Percentiles rank a stretch among this genome's conserved stretches.
Conservation (phyloP, 2,888 invertebrate genomes). For the Salpingus planirostris region DNA sequence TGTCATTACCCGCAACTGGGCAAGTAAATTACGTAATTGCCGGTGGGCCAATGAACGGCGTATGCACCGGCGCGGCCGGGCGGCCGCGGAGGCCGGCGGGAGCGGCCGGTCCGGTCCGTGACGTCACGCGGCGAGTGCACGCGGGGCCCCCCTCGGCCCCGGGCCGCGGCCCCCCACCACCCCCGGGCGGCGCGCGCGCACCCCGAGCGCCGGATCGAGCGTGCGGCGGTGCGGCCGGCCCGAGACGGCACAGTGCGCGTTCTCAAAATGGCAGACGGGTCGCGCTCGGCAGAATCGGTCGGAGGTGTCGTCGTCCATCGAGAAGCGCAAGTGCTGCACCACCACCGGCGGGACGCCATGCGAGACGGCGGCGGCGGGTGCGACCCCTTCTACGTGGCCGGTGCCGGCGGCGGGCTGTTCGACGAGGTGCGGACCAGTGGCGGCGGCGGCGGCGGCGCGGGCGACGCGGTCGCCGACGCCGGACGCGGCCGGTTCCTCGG, state of each 20-base stretch:
- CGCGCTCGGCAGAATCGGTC: conserved; percentile 55
- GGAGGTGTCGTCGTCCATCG: conserved; percentile 51
- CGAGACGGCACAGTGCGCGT: conserved; percentile 50
- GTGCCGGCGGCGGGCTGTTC: conserved; percentile 38
- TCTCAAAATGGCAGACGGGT: conserved; percentile 77
- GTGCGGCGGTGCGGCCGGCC: no score
- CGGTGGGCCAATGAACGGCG: conserved; percentile 20
- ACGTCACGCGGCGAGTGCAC: conserved; percentile 31
- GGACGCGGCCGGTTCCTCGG: conserved; percentile 8
- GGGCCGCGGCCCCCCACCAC: conserved; percentile 16
- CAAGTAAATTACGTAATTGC: conserved; percentile 41
- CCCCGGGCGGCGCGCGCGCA: conserved; percentile 34
- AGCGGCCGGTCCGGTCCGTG: no score
- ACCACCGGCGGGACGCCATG: conserved; percentile 36
- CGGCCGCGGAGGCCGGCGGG: no score
- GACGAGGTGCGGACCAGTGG: conserved; percentile 31
- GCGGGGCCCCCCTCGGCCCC: not conserved
- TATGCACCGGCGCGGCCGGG: conserved; percentile 11
- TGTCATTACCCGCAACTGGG: conserved; percentile 38
- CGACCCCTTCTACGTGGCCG: conserved; percentile 38
- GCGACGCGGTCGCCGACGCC: conserved; percentile 1
- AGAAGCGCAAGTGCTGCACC: conserved; percentile 49
- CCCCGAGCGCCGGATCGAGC: conserved; percentile 40
- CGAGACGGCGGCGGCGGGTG: conserved; percentile 42
- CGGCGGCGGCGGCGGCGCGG: conserved; percentile 12